A percentile compares a stretch with the other conserved stretches of the same genome.
Evolutionary conservation across 2,797 vertebrate genomes (phyloP).

Genomic region (Falco naumanni): DNA sequence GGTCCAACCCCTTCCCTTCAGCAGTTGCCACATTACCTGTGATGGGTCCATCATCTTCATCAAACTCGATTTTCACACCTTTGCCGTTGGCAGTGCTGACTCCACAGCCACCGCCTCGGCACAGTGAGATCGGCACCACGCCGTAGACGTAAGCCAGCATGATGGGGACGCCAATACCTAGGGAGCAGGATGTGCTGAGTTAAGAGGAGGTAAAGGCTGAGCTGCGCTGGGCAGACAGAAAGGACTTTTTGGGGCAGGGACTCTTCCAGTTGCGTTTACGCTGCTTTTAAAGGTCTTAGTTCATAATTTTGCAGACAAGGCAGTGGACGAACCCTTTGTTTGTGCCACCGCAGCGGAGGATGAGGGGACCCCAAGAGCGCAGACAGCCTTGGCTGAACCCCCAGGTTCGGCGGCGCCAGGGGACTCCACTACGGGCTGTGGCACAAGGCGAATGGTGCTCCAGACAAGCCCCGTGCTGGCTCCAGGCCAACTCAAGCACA

Average conservation of each 20-base stretch:
- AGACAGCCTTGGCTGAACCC: background rate
- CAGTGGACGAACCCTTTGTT: background rate
- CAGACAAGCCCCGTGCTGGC: background rate
- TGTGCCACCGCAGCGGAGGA: background rate
- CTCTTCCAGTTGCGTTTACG: background rate
- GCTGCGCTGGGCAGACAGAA: background rate
- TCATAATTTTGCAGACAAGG: background rate
- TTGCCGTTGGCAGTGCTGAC: conserved; percentile 95
- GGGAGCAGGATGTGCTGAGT: background rate
- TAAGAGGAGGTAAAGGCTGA: background rate
- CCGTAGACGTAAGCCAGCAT: conserved; percentile 99
- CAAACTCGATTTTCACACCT: conserved; percentile 96
- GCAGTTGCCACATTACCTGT: conserved; percentile 81
- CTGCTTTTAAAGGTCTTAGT: background rate
- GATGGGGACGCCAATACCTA: conserved; percentile 97
- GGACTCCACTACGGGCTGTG: background rate
- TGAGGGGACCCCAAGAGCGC: background rate
- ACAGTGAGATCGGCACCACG: conserved; percentile 96
- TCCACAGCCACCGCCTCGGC: conserved; percentile 94
- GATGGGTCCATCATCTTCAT: conserved; percentile 96
- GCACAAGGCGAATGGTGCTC: background rate
- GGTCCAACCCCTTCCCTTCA: background rate
- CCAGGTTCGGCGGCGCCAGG: too few species aligned
- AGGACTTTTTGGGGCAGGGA: background rate
- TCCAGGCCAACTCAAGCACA: background rate